Conservation (phyloP, 2,888 invertebrate genomes). For the Agrochola litura region DNA sequence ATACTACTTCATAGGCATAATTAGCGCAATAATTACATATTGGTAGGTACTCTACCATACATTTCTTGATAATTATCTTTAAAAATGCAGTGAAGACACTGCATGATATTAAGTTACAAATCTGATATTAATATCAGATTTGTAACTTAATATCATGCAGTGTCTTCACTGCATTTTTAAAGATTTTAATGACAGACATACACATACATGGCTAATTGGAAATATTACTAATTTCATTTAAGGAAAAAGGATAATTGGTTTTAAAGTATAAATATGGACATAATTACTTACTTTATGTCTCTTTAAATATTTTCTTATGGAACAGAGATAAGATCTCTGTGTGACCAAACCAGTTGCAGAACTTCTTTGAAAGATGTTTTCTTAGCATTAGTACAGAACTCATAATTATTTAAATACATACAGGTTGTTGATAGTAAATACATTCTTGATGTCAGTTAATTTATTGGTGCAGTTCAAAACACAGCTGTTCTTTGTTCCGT, state of each 20-base stretch:
- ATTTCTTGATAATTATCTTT: neutral
- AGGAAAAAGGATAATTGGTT: constrained; percentile 24
- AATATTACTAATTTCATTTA: constrained; percentile 13
- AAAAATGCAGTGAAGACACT: neutral
- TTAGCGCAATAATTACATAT: too few relatives aligned
- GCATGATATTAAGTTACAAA: neutral
- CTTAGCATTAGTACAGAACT: too few relatives aligned
- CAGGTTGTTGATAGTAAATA: too few relatives aligned
- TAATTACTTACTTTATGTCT: constrained; percentile 4
- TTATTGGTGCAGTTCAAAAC: too few relatives aligned
- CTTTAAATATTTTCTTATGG: constrained; percentile 35
- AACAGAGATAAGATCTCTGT: constrained; percentile 36
- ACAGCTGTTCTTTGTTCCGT: too few relatives aligned
- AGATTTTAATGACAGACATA: neutral
- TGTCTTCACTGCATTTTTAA: neutral
- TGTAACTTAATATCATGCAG: neutral
- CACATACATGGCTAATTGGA: constrained; percentile 43
- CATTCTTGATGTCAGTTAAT: too few relatives aligned
- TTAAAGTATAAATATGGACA: constrained; percentile 23
- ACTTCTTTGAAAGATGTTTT: neutral
- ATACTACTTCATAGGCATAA: too few relatives aligned
- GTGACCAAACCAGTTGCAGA: neutral
- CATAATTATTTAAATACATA: too few relatives aligned
- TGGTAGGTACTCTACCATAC: too few relatives aligned
- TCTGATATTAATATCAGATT: too few relatives aligned